Conservation (phyloP, 2,888 invertebrate species). For the Diaprepes abbreviatus region DNA sequence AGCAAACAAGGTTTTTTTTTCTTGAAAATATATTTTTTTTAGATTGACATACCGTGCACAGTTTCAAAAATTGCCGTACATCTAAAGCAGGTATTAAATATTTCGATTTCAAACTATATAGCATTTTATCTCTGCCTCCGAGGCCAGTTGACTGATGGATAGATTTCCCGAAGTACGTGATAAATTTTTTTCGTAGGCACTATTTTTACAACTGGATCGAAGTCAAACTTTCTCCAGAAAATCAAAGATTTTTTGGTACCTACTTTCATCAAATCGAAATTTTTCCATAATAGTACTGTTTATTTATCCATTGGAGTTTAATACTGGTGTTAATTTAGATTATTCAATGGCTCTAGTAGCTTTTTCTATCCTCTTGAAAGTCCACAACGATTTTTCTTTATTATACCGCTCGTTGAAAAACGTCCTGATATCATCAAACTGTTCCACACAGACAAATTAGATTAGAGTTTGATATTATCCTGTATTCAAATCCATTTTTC, state of each 20-base stretch:
- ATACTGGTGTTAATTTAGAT: too few relatives aligned
- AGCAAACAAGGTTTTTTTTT: neutral
- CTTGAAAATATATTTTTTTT: neutral
- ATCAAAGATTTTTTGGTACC: constrained; percentile 3
- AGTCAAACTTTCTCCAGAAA: constrained; percentile 1
- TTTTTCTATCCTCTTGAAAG: too few relatives aligned
- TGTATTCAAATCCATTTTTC: too few relatives aligned
- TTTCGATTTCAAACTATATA: constrained; percentile 3
- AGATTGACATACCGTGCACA: constrained; percentile 3
- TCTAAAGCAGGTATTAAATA: neutral
- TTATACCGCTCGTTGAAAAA: too few relatives aligned
- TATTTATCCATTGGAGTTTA: too few relatives aligned
- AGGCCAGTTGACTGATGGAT: constrained; percentile 2
- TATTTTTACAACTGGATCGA: constrained; percentile 1
- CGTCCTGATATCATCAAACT: too few relatives aligned
- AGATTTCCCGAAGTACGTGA: neutral
- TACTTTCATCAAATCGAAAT: neutral
- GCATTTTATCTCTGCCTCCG: constrained; percentile 1
- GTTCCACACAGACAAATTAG: too few relatives aligned
- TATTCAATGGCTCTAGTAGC: too few relatives aligned
- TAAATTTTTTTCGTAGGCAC: neutral
- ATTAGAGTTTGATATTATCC: too few relatives aligned
- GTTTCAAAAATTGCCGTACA: neutral
- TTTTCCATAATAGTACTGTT: too few relatives aligned
- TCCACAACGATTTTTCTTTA: too few relatives aligned